A percentile compares a stretch with the other conserved stretches of the same genome.
phyloP scores from a whole-genome alignment of 2,888 invertebrate genomes.

The Polydrusus tereticollis region DNA sequence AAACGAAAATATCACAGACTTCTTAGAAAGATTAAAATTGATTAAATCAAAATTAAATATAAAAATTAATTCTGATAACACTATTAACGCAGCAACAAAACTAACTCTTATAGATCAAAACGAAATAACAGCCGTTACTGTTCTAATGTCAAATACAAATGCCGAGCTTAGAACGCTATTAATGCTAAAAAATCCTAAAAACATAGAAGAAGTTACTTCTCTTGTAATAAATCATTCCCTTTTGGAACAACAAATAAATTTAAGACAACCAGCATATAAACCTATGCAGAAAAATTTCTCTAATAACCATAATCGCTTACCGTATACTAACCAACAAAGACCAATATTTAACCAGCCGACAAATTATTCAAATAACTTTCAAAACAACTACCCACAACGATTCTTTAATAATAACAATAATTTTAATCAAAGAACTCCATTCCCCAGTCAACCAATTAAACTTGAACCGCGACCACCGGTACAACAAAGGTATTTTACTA shows the following conservation, averaged over 20 bases:
- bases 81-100: background rate
- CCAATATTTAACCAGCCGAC: too few relatives aligned
- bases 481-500: slow-evolving; percentile 29
- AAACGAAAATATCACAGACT: slow-evolving; percentile 5
- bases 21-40: slow-evolving; percentile 18
- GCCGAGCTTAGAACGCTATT: slow-evolving; percentile 9
- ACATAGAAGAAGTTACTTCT: slow-evolving; percentile 2
- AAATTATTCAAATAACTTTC: background rate
- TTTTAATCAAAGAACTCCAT: too few relatives aligned
- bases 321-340: too few relatives aligned
- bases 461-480: slow-evolving; percentile 40
- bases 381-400: background rate
- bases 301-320: too few relatives aligned
- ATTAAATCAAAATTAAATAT: background rate
- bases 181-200: slow-evolving; percentile 23
- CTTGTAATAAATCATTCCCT: background rate
- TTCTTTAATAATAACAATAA: too few relatives aligned
- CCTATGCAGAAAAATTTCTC: background rate
- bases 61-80: background rate
- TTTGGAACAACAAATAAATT: background rate
- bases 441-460: slow-evolving; percentile 42
- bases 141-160: slow-evolving; percentile 2
- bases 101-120: background rate
- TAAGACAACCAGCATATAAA: background rate
- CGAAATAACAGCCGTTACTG: slow-evolving; percentile 18